These are phyloP conservation scores for Oscheius sp. DNA, from an alignment of 1,140 invertebrate genomes.

Conservation along the genomic window DNA sequence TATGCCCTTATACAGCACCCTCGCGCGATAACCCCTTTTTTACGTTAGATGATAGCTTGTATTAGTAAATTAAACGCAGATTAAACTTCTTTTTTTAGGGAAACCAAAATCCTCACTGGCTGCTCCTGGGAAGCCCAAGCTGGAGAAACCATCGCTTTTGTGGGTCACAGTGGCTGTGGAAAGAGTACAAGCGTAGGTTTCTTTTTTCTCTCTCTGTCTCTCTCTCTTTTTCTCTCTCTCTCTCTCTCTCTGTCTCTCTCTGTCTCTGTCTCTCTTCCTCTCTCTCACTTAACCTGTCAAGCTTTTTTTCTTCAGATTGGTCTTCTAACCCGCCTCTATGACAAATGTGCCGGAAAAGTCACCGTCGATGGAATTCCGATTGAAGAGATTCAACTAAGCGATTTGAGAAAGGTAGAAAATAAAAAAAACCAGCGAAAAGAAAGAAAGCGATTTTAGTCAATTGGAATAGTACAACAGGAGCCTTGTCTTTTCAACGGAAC, in stretches of 20 bases:
- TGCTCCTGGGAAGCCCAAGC: constrained; percentile 79
- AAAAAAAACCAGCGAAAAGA: neutral
- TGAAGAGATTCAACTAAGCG: neutral
- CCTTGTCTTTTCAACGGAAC: constrained; percentile 50
- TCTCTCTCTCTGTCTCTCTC: too few species aligned
- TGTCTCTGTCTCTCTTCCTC: too few species aligned
- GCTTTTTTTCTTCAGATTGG: constrained; percentile 17
- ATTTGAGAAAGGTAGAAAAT: neutral
- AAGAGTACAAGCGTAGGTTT: constrained; percentile 34
- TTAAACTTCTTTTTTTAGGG: constrained; percentile 66
- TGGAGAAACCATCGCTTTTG: constrained; percentile 87
- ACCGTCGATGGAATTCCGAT: constrained; percentile 47
- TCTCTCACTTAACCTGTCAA: too few species aligned
- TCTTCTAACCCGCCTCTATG: constrained; percentile 42
- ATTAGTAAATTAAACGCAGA: constrained; percentile 64
- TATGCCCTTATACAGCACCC: too few species aligned
- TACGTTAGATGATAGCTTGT: constrained; percentile 61
- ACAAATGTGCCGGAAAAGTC: constrained; percentile 32
- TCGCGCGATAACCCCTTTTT: neutral
- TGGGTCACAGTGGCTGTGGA: constrained; percentile 64
- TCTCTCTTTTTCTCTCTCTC: neutral
- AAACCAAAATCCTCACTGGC: constrained; percentile 65
- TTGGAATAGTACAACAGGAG: constrained; percentile 51
- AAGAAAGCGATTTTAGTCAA: neutral
- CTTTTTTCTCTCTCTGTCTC: neutral